A percentile compares a stretch with the other conserved stretches of the same genome.
phyloP scores from a whole-genome alignment of 2,113 vertebrate species.

The Antigone vipio region DNA sequence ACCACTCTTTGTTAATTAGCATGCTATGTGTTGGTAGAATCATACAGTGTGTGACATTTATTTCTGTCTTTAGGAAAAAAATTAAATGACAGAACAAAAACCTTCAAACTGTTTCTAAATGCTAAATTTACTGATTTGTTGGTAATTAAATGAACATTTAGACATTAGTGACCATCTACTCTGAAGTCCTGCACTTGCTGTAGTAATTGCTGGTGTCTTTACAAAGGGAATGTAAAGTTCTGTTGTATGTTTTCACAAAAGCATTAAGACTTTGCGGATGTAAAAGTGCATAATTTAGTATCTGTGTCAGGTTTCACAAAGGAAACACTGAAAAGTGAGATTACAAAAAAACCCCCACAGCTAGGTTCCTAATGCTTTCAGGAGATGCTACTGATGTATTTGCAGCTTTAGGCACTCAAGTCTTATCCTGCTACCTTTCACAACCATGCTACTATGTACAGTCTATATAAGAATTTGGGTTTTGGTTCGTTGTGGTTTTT shows the following conservation, averaged over 20 bases:
- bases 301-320: background rate
- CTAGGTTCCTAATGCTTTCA: background rate
- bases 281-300: background rate
- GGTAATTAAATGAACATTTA: background rate
- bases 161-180: background rate
- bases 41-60: background rate
- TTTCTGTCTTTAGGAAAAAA: background rate
- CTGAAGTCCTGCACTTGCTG: background rate
- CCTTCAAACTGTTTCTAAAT: background rate
- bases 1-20: background rate
- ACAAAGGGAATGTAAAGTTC: background rate
- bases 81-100: background rate
- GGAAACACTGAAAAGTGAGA: background rate
- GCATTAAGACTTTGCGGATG: fast-evolving
- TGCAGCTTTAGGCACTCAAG: background rate
- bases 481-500: too few species aligned
- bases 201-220: background rate
- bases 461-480: background rate
- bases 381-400: background rate
- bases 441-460: background rate
- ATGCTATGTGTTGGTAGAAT: background rate
- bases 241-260: background rate
- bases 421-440: background rate
- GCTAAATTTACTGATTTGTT: background rate
- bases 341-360: fast-evolving